Conservation (phyloP, 2,113 vertebrate species). For the Microcebus jonahi region DNA sequence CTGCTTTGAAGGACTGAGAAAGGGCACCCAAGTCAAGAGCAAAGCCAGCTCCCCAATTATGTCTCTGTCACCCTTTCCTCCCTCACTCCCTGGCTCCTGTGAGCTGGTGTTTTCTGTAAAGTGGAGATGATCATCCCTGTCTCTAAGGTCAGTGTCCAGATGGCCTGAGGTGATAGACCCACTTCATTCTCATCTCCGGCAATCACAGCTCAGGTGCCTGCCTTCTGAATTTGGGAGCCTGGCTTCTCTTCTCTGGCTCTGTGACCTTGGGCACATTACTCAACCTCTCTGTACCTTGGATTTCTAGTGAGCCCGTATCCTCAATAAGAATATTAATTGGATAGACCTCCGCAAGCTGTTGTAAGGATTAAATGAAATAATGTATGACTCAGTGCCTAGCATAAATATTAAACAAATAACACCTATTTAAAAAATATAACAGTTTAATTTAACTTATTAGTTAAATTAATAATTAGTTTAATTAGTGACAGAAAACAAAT, state of each 20-base stretch:
- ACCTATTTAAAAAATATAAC: neutral
- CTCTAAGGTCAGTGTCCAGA: neutral
- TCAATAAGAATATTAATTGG: neutral
- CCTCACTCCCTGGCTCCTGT: neutral
- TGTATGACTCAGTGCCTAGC: neutral
- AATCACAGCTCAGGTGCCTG: neutral
- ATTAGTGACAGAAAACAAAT: neutral
- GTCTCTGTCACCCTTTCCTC: neutral
- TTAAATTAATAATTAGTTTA: neutral
- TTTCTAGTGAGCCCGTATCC: neutral
- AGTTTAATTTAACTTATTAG: neutral
- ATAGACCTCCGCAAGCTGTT: neutral
- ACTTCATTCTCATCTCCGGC: neutral
- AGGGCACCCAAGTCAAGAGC: neutral
- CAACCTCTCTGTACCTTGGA: neutral
- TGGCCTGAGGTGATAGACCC: neutral
- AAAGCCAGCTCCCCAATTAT: neutral
- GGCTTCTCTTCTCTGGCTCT: fast-evolving
- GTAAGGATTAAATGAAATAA: neutral
- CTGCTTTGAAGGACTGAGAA: neutral
- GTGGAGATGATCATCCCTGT: too few relatives aligned
- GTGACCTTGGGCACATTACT: neutral
- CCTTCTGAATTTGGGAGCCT: neutral
- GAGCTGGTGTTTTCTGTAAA: neutral
- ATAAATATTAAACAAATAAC: neutral